Base-by-base conservation (phyloP, 1,140 invertebrate genomes). In the Papilio polyxenes region DNA sequence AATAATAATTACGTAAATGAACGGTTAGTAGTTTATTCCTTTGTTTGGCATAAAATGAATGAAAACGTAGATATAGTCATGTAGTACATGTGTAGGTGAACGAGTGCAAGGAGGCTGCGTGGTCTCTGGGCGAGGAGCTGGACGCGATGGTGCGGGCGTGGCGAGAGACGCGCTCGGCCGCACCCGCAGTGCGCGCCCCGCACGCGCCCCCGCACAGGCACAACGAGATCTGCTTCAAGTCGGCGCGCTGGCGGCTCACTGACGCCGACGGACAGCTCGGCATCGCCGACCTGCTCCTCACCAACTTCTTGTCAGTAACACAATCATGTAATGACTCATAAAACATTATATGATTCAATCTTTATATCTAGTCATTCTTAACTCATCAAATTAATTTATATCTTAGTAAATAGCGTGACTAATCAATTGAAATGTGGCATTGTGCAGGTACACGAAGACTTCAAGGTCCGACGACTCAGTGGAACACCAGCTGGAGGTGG, bases 191-290 rank as follows among this genome's bases (percentile, higher is more conserved):
- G 90, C 95, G 65, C 96, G 97, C 86, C 96, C 97, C 96, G 53
- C 89, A 87, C 13, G 96, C 97, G 0, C 96, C 96, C 3, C 97
- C 98, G 51, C 97, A 98, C 10, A 95, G 98, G 69, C 96, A 98
- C 37, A 99, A 98, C 91, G 99, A 99, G 95, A 99, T 99, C 85
- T 99, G 98, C 92, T 99, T 99, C 91, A 99, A 99, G 93, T 98
- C 99, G 92, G 99, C 99, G n/a, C 97, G 98, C 85, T 99, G 99
- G 99, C 94, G 98, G 79, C 96, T 99, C 40, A 99, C 99, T 0
- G 98, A 99, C 93, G 97, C 97, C 8, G 99, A 99, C 95, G 99
- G 99, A 0, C 99, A 99, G 92, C 96, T 99, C 75, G 99, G 98
- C 75, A 98, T 99, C 85, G 98, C 99, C 3, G 99, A 99, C 95